Percentiles rank a stretch among this genome's conserved stretches.
Evolutionary conservation across 2,888 invertebrate genomes (phyloP).

Genomic region (Cryptus armator): DNA sequence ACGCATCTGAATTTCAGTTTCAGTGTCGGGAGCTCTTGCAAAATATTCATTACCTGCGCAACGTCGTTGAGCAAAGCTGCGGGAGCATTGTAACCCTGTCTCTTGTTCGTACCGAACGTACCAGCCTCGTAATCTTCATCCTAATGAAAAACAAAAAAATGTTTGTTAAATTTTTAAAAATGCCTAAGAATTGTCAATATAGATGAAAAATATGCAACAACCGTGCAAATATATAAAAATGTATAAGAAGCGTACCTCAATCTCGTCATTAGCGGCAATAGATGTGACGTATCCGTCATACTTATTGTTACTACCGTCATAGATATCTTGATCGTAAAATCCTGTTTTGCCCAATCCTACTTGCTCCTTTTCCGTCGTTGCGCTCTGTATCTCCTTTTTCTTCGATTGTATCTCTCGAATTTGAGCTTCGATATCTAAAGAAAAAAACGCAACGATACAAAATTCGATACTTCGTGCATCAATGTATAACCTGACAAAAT

Average conservation of each 20-base stretch:
- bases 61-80: slow-evolving; percentile 96
- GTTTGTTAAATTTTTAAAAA: background rate
- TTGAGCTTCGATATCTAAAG: slow-evolving; percentile 96
- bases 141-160: slow-evolving; percentile 79
- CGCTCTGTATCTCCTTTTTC: slow-evolving; percentile 91
- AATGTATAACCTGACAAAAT: slow-evolving; percentile 43
- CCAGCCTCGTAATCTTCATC: slow-evolving; percentile 95
- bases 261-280: slow-evolving; percentile 98
- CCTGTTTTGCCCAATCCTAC: slow-evolving; percentile 95
- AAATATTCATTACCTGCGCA: slow-evolving; percentile 89
- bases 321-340: slow-evolving; percentile 96
- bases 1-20: no score
- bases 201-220: no score
- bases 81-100: slow-evolving; percentile 94
- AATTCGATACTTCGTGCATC: background rate
- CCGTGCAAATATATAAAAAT: slow-evolving; percentile 10
- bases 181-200: no score
- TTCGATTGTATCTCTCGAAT: slow-evolving; percentile 96
- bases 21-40: no score
- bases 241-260: slow-evolving; percentile 87
- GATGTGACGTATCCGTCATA: slow-evolving; percentile 98
- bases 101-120: slow-evolving; percentile 90
- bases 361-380: slow-evolving; percentile 89
- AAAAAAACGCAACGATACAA: slow-evolving; percentile 58
- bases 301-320: slow-evolving; percentile 93